Evolutionary conservation across 1,140 invertebrate genomes (phyloP).

Genomic region (Anagrus nilaparvatae): DNA sequence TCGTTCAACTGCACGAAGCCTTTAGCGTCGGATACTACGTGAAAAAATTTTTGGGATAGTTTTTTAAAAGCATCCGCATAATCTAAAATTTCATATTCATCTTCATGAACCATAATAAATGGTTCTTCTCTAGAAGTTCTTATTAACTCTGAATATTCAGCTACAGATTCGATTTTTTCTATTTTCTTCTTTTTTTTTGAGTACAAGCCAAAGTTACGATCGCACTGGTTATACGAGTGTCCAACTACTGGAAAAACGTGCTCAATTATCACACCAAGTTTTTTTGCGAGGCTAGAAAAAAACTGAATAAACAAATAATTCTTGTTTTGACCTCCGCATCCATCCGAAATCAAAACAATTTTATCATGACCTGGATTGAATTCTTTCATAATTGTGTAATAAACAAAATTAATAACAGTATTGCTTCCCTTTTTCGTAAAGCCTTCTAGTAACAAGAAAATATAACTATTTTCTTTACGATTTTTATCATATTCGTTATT

Average conservation of each 20-base stretch:
- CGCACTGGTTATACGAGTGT: background rate
- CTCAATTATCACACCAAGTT: background rate
- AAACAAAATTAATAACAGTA: background rate
- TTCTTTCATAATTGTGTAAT: background rate
- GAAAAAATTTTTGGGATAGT: too few relatives aligned
- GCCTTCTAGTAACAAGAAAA: too few relatives aligned
- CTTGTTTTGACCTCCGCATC: background rate
- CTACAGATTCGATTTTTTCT: background rate
- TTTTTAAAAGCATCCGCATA: background rate
- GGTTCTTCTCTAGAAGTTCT: background rate
- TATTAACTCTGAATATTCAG: background rate
- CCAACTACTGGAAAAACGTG: background rate
- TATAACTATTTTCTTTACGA: too few relatives aligned
- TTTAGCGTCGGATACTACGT: too few relatives aligned
- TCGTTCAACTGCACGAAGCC: too few relatives aligned
- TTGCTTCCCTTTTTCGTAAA: conserved; percentile 1
- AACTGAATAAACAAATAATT: background rate
- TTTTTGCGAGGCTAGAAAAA: background rate
- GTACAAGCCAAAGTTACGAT: conserved; percentile 1
- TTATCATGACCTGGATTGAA: background rate
- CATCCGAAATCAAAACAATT: background rate
- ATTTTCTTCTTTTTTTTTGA: background rate
- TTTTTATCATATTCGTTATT: too few relatives aligned
- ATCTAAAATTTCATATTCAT: background rate
- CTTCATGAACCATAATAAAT: background rate